phyloP scores from a whole-genome alignment of 2,113 vertebrate genomes.

The Sprattus sprattus region DNA sequence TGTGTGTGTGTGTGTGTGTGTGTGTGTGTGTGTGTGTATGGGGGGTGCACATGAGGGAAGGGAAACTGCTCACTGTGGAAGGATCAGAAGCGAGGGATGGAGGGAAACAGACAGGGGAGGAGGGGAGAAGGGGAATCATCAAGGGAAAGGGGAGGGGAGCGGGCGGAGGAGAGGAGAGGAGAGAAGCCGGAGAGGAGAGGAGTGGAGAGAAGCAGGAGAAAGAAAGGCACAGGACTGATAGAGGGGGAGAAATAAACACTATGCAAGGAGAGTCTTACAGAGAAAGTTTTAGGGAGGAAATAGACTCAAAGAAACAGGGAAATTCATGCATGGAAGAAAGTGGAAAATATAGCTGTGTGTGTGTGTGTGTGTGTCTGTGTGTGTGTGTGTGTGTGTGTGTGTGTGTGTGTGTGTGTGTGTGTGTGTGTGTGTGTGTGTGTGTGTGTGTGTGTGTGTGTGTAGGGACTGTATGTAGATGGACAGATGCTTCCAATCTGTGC shows the following conservation, averaged over 20 bases:
- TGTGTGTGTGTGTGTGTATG: neutral
- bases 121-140: neutral
- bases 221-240: neutral
- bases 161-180: neutral
- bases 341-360: neutral
- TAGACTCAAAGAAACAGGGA: slow-evolving; percentile 8
- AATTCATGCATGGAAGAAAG: neutral
- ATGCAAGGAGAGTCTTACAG: neutral
- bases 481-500: slow-evolving; percentile 4
- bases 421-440: neutral
- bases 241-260: neutral
- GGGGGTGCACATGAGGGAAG: neutral
- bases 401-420: neutral
- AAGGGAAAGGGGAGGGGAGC: neutral
- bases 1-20: neutral
- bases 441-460: neutral
- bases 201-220: neutral
- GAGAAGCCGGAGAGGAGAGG: neutral
- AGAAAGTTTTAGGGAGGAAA: slow-evolving; percentile 19
- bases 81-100: neutral
- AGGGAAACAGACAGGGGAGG: neutral
- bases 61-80: neutral
- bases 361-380: slow-evolving; percentile 27
- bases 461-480: neutral
- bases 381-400: slow-evolving; percentile 11